Evolutionary conservation across 64 coral and sea anemone species (phyloP), one percentile per base, ranked within the genome.

Genomic region (Stichodactyla helianthus): DNA sequence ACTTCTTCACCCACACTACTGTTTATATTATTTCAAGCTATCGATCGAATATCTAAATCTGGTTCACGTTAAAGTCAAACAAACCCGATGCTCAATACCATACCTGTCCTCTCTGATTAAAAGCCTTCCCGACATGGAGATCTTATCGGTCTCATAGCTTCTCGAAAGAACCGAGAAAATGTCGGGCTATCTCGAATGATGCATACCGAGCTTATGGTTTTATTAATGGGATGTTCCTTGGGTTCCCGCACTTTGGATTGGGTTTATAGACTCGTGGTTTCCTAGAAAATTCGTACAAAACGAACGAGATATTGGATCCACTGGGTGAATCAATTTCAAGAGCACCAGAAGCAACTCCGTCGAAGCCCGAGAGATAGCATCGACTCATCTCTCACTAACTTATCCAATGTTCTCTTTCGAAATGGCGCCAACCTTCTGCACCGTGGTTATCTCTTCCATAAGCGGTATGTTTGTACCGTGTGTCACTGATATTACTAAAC

Each of bases 31-130:
- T 80, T 80, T 18, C 1, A 4, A 80, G 77, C 19, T 80, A 80
- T 80, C 77, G 50, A 53, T 27, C 5, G 15, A 51, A 6, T 54
- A 80, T 80, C 77, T 80, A 80, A 80, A 80, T 80, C 77, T 80
- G 50, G 44, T 53, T 54, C 18, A 53, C 52, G 52, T 80, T 80
- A 80, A 51, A 27, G 50, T 81, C 78, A 81, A 81, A 81, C 78
- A 28, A 74, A 26, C 68, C 35, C 22, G n/a, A 74, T 74, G 68
- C 68, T 74, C 68, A 74, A 74, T 74, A 74, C 68, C 26, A 74
- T 74, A 74, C 68, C 78, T 81, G 78, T 81, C 78, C 78, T 52
- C 78, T 81, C 68, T 81, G 78, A 81, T 81, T 81, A 81, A 81
- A 81, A 53, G 78, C 26, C 68, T 74, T 28, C 68, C 68, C 68